Base-by-base conservation (phyloP, 64 coral and sea anemone genomes). In the Porites lutea region DNA sequence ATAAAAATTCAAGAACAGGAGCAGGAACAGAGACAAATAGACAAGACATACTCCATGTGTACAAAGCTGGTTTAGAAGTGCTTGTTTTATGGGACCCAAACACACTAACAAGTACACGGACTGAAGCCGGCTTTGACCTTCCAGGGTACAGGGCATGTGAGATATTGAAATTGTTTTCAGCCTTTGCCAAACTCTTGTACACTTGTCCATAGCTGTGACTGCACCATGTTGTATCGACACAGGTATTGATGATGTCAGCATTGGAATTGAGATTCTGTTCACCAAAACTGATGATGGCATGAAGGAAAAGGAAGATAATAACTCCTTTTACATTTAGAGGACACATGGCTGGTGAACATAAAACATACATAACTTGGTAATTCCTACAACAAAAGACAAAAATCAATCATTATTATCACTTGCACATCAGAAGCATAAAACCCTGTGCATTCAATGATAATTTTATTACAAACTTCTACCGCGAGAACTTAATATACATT, bases 1-100 rank as follows among this genome's bases (percentile, higher is more conserved):
- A 82, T 60, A 65, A 82, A 59, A 82, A 22, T 37, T 82, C 79
- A 2, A 82, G 60, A 3, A 82, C 6, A 0, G 45, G 10, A 48
- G 79, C 13, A 65, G 79, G 79, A 14, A 82, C 13, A 44, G 79
- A 22, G 18, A 18, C 79, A 65, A 65, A 82, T 45, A 82, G 16
- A 19, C 79, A 82, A n/a, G 79, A 82, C 16, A 82, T 64, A 62
- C 79, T 82, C 79, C 79, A 82, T 18, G 59, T 48, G 79, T 82
- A 82, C 14, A 9, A 5, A 44, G 58, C 79, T 13, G 58, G 79
- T 63, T 1, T 37, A 22, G 50, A 60, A 51, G 48, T 19, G 4
- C 48, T 65, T n/a, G 59, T 50, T 44, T 82, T 64, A 60, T 47
- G 64, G 4, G 59, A 45, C 14, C 79, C 60, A 82, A 65, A 65